phyloP scores from a whole-genome alignment of 2,888 invertebrate species.

The Nemoura dubitans region DNA sequence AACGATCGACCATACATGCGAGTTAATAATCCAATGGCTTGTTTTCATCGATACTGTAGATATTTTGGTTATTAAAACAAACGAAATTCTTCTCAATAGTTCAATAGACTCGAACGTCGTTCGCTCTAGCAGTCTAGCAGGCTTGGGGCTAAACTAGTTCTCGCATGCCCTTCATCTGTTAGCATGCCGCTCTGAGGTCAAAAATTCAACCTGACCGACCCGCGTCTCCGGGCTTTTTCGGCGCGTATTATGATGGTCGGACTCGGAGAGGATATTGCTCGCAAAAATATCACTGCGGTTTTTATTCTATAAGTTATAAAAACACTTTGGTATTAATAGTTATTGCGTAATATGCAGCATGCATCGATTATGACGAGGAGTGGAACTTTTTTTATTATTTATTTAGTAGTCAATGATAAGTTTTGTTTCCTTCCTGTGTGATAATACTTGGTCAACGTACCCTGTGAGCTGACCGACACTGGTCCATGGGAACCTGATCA shows the following conservation, averaged over 20 bases:
- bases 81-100: neutral
- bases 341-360: neutral
- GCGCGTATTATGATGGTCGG: neutral
- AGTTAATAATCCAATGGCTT: neutral
- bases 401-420: conserved; percentile 2
- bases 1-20: neutral
- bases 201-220: neutral
- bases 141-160: neutral
- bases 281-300: too few relatives aligned
- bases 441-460: conserved; percentile 5
- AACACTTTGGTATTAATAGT: neutral
- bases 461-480: neutral
- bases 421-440: conserved; percentile 7
- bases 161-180: neutral
- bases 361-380: neutral
- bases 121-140: neutral
- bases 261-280: neutral
- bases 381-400: neutral
- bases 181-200: neutral
- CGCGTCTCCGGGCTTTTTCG: neutral
- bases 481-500: conserved; percentile 12
- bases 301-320: too few relatives aligned
- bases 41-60: neutral
- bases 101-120: neutral
- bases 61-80: neutral